Evolutionary conservation across 2,888 invertebrate genomes (phyloP), one percentile per base, ranked within the genome.

Genomic region (Eupithecia insigniata): DNA sequence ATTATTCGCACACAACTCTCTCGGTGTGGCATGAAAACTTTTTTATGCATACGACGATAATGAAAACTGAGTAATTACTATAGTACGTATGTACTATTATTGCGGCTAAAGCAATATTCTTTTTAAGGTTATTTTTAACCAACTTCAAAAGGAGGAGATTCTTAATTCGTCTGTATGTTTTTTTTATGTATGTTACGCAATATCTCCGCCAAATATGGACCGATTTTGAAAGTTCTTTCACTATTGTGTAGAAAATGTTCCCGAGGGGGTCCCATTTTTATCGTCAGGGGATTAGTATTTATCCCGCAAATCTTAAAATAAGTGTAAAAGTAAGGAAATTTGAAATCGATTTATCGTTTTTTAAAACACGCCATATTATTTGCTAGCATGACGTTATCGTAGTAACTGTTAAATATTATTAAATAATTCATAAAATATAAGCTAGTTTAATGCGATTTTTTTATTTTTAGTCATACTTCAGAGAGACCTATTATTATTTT

Each of bases 1-100:
- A 60, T 60, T 60, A 60, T 60, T 60, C 30, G 28, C 60, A 60
- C 60, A 60, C 30, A 28, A 60, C 60, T 28, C 28, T 60, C 60
- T 28, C 60, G 60, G 60, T 28, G 18, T 8, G 60, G 60, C 28
- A 60, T 60, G 60, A 60, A 60, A 60, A 60, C 60, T 60, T 60
- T 60, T 60, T 60, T 60, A 60, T 60, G 60, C 60, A 60, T 30
- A 60, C 60, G 30, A 60, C 16, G 60, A 30, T 60, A 60, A 60
- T 60, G 60, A 60, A 60, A 60, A 60, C 60, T 60, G 60, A 60
- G 60, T 60, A 60, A 60, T 60, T 60, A 60, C 7, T 30, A 60
- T 60, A 60, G 18, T 60, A 30, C 18, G 18, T 60, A 30, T 16
- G 30, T 60, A 28, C 18, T 30, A 60, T 30, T 18, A 16, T 28